These are phyloP conservation scores for Glaucomys volans DNA, from an alignment of 2,113 vertebrate species.

Conservation along the genomic window DNA sequence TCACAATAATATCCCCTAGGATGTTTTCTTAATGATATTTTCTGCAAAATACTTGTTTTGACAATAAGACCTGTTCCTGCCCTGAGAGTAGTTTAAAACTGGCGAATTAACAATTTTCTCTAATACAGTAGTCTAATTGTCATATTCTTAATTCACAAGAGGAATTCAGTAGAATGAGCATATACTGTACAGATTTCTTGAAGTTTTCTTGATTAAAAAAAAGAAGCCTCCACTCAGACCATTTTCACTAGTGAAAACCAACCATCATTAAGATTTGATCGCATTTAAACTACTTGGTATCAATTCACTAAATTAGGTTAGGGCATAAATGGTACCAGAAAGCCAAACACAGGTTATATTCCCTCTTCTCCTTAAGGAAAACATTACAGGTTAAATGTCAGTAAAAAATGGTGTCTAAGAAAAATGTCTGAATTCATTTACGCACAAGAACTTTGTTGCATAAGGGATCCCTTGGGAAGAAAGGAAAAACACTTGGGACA, in stretches of 20 bases:
- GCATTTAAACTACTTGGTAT: constrained; percentile 50
- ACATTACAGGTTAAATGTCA: background rate
- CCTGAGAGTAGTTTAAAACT: constrained; percentile 59
- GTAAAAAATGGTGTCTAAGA: background rate
- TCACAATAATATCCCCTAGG: constrained; percentile 56
- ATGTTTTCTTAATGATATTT: constrained; percentile 71
- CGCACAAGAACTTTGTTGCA: background rate
- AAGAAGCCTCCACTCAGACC: constrained; percentile 19
- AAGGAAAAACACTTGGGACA: background rate
- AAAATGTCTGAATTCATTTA: background rate
- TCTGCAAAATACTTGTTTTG: constrained; percentile 77
- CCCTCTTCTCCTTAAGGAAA: background rate
- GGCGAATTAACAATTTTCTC: constrained; percentile 68
- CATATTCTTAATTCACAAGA: constrained; percentile 73
- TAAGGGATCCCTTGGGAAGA: background rate
- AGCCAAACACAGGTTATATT: background rate
- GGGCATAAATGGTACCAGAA: background rate
- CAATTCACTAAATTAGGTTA: constrained; percentile 53
- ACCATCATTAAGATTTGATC: background rate
- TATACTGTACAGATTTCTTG: constrained; percentile 48
- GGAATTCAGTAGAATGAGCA: constrained; percentile 65
- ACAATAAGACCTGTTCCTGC: constrained; percentile 64
- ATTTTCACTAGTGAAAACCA: constrained; percentile 39
- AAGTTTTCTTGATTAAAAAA: constrained; percentile 62
- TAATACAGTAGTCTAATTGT: constrained; percentile 60